Conservation (phyloP, 2,888 invertebrate genomes). For the Patella depressa region DNA sequence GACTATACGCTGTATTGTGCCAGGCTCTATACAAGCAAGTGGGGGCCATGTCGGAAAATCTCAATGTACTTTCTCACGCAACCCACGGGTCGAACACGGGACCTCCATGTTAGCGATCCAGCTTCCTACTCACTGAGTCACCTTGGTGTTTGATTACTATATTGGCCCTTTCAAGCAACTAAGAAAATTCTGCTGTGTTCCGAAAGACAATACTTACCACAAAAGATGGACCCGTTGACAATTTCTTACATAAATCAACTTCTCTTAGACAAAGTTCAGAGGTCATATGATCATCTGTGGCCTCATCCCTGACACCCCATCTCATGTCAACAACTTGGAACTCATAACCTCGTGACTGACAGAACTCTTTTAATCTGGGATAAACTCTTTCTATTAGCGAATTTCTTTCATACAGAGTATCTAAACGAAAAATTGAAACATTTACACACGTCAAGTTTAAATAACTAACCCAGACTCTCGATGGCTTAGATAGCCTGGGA, state of each 20-base stretch:
- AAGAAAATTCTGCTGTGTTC: neutral
- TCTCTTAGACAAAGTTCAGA: slow-evolving; percentile 65
- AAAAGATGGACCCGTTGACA: slow-evolving; percentile 67
- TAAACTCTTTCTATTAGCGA: slow-evolving; percentile 51
- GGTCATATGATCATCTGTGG: slow-evolving; percentile 64
- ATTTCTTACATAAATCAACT: slow-evolving; percentile 57
- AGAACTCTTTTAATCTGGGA: slow-evolving; percentile 59
- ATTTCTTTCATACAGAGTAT: slow-evolving; percentile 39
- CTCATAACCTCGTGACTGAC: slow-evolving; percentile 62
- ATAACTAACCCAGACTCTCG: too few relatives aligned
- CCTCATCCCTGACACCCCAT: slow-evolving; percentile 66
- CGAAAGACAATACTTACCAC: slow-evolving; percentile 50
- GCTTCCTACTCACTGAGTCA: too few relatives aligned
- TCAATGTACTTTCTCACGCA: too few relatives aligned
- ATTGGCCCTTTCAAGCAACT: too few relatives aligned
- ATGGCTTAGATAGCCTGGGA: too few relatives aligned
- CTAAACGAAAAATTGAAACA: slow-evolving; percentile 14
- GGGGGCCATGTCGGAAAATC: too few relatives aligned
- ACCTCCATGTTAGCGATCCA: too few relatives aligned
- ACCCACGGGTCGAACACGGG: too few relatives aligned
- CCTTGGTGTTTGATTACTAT: too few relatives aligned
- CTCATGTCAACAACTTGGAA: slow-evolving; percentile 68
- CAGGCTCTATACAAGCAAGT: too few relatives aligned
- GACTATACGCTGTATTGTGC: too few relatives aligned
- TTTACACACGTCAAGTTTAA: too few relatives aligned